Evolutionary conservation across 2,113 vertebrate genomes (phyloP), one percentile per base, ranked within the genome.

Genomic region (Hippocampus barbouri): DNA sequence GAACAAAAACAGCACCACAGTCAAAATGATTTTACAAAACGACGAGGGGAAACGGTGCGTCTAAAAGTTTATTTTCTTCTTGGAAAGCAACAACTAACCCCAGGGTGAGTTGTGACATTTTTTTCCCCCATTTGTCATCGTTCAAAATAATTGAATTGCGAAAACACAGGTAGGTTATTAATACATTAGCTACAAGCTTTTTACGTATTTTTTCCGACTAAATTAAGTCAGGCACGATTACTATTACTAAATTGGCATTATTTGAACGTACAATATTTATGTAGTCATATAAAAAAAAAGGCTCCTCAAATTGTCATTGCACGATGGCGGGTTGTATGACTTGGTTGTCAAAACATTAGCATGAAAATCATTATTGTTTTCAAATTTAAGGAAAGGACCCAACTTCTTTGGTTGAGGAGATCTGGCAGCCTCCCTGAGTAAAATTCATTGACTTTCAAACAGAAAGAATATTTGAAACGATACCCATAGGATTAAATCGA

Each of bases 1-100:
- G 23, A n/a, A 4, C 14, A 64, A 69, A 68, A 77, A 76, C 69
- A 80, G 0, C 43, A 25, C 43, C n/a, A 23, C 41, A 8, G 64
- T 27, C 41, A 47, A 66, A 66, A 66, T 66, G 64, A 49, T 66
- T 47, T 9, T 1, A 27, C 43, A 25, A n/a, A 65, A 5, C 43
- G 2, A 41, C 6, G 4, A 25, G 23, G 63, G 16, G 3, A 65
- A 45, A 6, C n/a, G 21, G 5, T 16, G 4, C 10, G 2, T 45
- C 4, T 23, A 5, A n/a, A 64, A n/a, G 21, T 45, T 65, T 43
- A 18, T 45, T 8, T 27, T 47, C 14, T 6, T 2, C 12, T 23
- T 15, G 23, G 4, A 16, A 1, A 47, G 7, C 18, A 18, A 16
- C 64, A 18, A 27, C 40, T 18, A 27, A 27, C 43, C 18, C 4